Evolutionary conservation across 1,140 invertebrate genomes (phyloP).

Genomic region (Brachionus sp.): DNA sequence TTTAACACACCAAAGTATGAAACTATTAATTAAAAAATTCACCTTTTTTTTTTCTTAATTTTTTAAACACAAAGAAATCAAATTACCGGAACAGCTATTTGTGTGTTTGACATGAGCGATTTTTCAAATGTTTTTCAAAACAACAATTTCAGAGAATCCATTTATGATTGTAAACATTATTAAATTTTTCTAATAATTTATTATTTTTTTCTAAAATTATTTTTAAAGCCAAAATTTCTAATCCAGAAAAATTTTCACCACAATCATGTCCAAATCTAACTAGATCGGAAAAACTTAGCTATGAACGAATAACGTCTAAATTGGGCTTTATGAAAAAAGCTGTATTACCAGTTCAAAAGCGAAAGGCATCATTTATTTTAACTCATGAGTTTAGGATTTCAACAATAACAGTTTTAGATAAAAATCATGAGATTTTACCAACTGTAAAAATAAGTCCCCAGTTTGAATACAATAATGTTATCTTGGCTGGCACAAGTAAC

Average conservation of each 20-base stretch:
- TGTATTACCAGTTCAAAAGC: background rate
- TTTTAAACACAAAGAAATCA: background rate
- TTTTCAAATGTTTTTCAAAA: background rate
- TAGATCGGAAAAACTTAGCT: background rate
- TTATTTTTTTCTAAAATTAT: background rate
- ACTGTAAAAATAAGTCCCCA: background rate
- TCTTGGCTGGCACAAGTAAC: slow-evolving; percentile 26
- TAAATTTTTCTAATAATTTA: background rate
- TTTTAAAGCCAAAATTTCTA: background rate
- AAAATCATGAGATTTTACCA: background rate
- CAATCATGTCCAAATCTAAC: slow-evolving; percentile 45
- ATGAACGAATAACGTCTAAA: slow-evolving; percentile 8
- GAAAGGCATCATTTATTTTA: slow-evolving; percentile 28
- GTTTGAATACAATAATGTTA: background rate
- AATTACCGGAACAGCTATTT: slow-evolving; percentile 42
- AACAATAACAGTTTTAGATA: background rate
- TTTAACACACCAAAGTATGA: slow-evolving; percentile 42
- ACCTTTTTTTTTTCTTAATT: background rate
- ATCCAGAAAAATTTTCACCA: background rate
- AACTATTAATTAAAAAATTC: too few species aligned
- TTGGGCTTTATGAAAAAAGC: slow-evolving; percentile 38
- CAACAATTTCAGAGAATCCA: slow-evolving; percentile 14
- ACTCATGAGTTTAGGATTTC: slow-evolving; percentile 4
- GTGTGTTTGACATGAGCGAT: slow-evolving; percentile 20
- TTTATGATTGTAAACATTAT: background rate